Percentiles rank a stretch among this genome's conserved stretches.
These are phyloP conservation scores for Percopsis omiscomaycus DNA, from an alignment of 2,797 vertebrate species.

Conservation along the genomic window DNA sequence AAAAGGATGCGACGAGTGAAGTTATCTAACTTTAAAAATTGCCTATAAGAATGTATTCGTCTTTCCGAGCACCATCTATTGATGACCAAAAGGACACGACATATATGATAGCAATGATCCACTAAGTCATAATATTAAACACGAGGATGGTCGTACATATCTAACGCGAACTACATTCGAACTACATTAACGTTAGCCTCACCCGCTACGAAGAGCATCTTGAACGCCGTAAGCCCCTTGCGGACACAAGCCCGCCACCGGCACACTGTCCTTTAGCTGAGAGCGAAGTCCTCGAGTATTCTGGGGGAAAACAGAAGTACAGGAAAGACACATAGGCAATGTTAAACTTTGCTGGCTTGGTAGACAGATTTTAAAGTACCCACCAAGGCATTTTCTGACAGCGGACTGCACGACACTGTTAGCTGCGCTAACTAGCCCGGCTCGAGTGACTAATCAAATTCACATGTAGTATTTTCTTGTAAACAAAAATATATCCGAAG, in stretches of 20 bases:
- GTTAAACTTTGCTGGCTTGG: not conserved
- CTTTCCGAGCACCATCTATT: not conserved
- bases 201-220: constrained; percentile 90
- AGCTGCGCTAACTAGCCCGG: constrained; percentile 22
- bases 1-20: not conserved
- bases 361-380: not conserved
- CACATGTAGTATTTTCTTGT: not conserved
- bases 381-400: no score
- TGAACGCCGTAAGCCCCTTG: constrained; percentile 84
- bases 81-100: not conserved
- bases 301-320: constrained; percentile 61
- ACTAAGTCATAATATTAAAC: no score
- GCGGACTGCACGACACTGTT: no score
- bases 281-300: constrained; percentile 85
- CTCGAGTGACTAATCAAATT: constrained; percentile 74
- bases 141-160: no score
- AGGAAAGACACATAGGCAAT: not conserved
- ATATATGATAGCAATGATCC: not conserved
- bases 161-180: not conserved
- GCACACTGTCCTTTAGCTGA: constrained; percentile 88
- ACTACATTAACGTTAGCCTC: not conserved
- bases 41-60: not conserved
- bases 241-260: constrained; percentile 83
- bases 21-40: no score
- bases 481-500: no score